Evolutionary conservation across 1,140 invertebrate species (phyloP).

Genomic region (Cataglyphis hispanica): DNA sequence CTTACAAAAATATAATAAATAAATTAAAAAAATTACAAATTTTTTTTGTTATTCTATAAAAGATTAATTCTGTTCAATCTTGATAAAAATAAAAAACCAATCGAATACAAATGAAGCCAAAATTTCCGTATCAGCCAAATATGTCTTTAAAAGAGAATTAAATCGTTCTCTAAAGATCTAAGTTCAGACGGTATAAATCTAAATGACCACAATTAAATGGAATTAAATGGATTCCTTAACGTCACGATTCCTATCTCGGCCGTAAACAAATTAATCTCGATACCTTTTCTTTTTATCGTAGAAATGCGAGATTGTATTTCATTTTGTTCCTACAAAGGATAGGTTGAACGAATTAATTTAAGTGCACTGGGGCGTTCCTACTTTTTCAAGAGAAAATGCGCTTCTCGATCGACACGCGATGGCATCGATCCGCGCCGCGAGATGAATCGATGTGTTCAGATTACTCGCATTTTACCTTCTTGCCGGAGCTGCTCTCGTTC

Average conservation of each 20-base stretch:
- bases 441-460: slow-evolving; percentile 62
- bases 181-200: not conserved
- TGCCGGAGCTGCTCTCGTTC: not conserved
- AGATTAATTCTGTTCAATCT: not conserved
- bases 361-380: slow-evolving; percentile 61
- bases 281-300: not conserved
- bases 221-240: slow-evolving; percentile 4
- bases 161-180: not conserved
- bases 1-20: no score
- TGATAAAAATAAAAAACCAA: not conserved
- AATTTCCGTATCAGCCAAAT: not conserved
- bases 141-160: no score
- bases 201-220: not conserved
- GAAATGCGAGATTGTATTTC: not conserved
- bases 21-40: no score
- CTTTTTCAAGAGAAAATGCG: not conserved
- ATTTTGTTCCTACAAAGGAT: not conserved
- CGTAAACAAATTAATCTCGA: slow-evolving; percentile 26
- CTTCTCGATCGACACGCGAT: slow-evolving; percentile 64
- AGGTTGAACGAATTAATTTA: slow-evolving; percentile 55
- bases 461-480: slow-evolving; percentile 66
- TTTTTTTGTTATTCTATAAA: no score
- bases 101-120: not conserved
- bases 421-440: slow-evolving; percentile 65
- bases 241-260: not conserved